Conservation (phyloP, 2,113 vertebrate genomes). For the Reinhardtius hippoglossoides region DNA sequence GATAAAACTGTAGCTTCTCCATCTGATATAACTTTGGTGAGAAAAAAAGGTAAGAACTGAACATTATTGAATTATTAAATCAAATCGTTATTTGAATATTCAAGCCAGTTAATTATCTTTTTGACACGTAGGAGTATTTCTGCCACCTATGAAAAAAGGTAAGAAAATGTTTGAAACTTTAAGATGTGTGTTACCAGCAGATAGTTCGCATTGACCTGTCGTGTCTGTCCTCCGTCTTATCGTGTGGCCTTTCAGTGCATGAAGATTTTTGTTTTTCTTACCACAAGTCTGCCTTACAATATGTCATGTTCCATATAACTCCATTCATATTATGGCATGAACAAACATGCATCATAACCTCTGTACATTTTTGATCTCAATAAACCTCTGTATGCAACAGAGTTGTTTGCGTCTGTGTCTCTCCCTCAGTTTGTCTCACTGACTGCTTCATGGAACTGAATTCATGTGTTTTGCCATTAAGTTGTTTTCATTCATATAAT, state of each 20-base stretch:
- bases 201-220: conserved; percentile 28
- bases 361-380: conserved; percentile 5
- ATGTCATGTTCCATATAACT: not conserved
- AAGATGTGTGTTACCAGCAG: conserved; percentile 11
- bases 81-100: not conserved
- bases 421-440: conserved; percentile 12
- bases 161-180: conserved; percentile 33
- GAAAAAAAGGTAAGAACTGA: conserved; percentile 75
- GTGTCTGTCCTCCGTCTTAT: not conserved
- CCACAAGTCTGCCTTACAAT: not conserved
- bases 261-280: conserved; percentile 18
- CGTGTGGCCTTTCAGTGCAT: conserved; percentile 37
- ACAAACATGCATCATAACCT: conserved; percentile 18
- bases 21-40: conserved; percentile 65
- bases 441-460: not conserved
- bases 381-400: conserved; percentile 19
- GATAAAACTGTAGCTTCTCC: conserved; percentile 55
- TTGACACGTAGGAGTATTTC: conserved; percentile 75
- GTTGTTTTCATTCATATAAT: not conserved
- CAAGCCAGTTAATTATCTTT: not conserved
- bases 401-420: conserved; percentile 27
- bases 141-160: conserved; percentile 81
- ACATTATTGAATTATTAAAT: not conserved
- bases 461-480: conserved; percentile 1
- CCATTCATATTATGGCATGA: conserved; percentile 30